These are phyloP conservation scores for Hypothenemus hampei DNA, from an alignment of 1,140 invertebrate species.

Conservation along the genomic window DNA sequence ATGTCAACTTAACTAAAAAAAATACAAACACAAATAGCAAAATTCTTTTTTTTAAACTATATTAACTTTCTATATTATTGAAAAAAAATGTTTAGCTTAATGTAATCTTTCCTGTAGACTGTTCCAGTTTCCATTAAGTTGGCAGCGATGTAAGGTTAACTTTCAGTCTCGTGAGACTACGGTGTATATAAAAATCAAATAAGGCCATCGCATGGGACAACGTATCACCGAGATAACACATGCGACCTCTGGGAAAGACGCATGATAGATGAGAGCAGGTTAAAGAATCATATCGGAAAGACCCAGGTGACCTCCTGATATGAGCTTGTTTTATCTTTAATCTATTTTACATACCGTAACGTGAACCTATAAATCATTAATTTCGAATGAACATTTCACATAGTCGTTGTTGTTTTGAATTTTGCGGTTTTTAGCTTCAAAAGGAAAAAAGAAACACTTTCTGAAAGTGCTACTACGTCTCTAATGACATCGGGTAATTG, in stretches of 20 bases:
- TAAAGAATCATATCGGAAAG: constrained; percentile 32
- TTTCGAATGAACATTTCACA: too few species aligned
- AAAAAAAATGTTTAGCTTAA: not conserved
- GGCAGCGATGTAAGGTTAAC: constrained; percentile 16
- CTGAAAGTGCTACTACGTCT: too few species aligned
- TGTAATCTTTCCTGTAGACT: not conserved
- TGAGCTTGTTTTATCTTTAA: constrained; percentile 15
- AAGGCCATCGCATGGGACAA: constrained; percentile 42
- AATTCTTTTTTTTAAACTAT: not conserved
- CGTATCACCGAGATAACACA: constrained; percentile 41
- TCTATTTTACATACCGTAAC: constrained; percentile 11
- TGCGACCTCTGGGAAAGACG: constrained; percentile 34
- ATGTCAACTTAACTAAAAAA: not conserved
- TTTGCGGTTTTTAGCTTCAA: too few species aligned
- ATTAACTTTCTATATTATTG: not conserved
- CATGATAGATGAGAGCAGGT: constrained; percentile 40
- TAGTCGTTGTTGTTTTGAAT: too few species aligned
- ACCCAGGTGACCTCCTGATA: constrained; percentile 36
- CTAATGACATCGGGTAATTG: constrained; percentile 48
- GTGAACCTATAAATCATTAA: too few species aligned
- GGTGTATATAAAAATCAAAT: constrained; percentile 41
- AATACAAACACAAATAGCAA: not conserved
- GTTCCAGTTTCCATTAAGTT: not conserved
- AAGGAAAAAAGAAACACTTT: too few species aligned
- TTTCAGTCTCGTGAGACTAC: constrained; percentile 32